phyloP scores from a whole-genome alignment of 1,140 invertebrate species.

The Micrasema longulum region DNA sequence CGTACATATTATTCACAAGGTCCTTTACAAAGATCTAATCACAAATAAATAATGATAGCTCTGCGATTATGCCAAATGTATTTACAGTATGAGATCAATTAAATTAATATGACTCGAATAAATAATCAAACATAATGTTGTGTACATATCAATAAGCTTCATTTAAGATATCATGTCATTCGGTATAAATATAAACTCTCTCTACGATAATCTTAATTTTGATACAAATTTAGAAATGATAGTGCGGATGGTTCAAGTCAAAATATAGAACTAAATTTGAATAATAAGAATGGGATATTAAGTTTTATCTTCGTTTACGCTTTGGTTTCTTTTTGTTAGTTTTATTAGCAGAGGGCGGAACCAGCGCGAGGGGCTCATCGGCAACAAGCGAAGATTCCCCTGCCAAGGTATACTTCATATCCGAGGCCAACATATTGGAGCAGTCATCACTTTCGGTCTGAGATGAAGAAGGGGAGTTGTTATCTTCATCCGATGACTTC shows the following conservation, averaged over 20 bases:
- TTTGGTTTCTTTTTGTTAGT: slow-evolving; percentile 51
- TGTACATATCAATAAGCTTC: not conserved
- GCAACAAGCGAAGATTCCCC: slow-evolving; percentile 23
- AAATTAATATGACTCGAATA: slow-evolving; percentile 36
- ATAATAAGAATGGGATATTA: not conserved
- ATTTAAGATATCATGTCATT: slow-evolving; percentile 23
- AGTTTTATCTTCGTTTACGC: slow-evolving; percentile 51
- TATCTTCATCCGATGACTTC: slow-evolving; percentile 66
- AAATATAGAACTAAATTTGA: not conserved
- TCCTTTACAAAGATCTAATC: slow-evolving; percentile 11
- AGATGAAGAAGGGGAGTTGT: slow-evolving; percentile 59
- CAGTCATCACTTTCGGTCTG: slow-evolving; percentile 59
- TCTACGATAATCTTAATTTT: slow-evolving; percentile 16
- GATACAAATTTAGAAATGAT: slow-evolving; percentile 9
- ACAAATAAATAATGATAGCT: slow-evolving; percentile 31
- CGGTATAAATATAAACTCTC: slow-evolving; percentile 27
- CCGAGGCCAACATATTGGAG: slow-evolving; percentile 23
- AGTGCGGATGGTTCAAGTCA: not conserved
- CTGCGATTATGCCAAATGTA: slow-evolving; percentile 20
- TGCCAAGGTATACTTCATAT: not conserved
- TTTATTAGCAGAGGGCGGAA: slow-evolving; percentile 26
- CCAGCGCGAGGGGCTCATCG: slow-evolving; percentile 11
- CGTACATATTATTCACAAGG: not conserved
- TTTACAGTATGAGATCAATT: slow-evolving; percentile 34
- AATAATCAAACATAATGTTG: slow-evolving; percentile 22